phyloP scores from a whole-genome alignment of 2,113 vertebrate genomes.

The Neotoma lepida region DNA sequence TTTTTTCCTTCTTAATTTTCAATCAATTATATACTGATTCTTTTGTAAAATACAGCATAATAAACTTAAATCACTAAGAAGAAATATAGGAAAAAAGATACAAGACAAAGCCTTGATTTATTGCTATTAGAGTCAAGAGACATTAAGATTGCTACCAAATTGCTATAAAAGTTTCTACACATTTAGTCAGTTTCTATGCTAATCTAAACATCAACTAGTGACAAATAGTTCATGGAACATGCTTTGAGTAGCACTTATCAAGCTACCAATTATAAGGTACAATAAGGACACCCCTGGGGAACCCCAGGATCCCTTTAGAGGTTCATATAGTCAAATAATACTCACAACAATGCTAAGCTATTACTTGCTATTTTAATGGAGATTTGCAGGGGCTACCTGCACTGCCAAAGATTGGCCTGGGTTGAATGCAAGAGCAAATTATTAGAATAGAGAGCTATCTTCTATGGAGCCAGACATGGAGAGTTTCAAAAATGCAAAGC shows the following conservation, averaged over 20 bases:
- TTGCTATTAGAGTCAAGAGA: not conserved
- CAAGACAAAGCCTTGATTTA: slow-evolving; percentile 6
- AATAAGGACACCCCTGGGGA: too few species aligned
- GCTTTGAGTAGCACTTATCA: not conserved
- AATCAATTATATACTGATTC: not conserved
- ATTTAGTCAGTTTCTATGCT: not conserved
- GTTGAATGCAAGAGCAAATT: not conserved
- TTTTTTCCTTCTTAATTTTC: not conserved
- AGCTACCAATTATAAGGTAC: not conserved
- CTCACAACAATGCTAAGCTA: not conserved
- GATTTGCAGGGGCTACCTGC: not conserved
- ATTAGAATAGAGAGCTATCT: not conserved
- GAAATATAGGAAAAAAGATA: not conserved
- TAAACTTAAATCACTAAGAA: not conserved
- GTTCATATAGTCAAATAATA: not conserved
- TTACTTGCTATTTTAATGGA: not conserved
- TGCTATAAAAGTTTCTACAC: not conserved
- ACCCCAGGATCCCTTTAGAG: not conserved
- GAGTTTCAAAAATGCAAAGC: not conserved
- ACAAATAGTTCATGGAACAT: not conserved
- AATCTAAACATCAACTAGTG: not conserved
- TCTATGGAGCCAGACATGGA: not conserved
- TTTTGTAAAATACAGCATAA: slow-evolving; percentile 13
- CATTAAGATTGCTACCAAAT: not conserved
- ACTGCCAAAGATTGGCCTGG: not conserved